Evolutionary conservation across 37 sponge, comb jelly and placozoan species (phyloP), one percentile per base, ranked within the genome.

Genomic region (Crambe crambe): DNA sequence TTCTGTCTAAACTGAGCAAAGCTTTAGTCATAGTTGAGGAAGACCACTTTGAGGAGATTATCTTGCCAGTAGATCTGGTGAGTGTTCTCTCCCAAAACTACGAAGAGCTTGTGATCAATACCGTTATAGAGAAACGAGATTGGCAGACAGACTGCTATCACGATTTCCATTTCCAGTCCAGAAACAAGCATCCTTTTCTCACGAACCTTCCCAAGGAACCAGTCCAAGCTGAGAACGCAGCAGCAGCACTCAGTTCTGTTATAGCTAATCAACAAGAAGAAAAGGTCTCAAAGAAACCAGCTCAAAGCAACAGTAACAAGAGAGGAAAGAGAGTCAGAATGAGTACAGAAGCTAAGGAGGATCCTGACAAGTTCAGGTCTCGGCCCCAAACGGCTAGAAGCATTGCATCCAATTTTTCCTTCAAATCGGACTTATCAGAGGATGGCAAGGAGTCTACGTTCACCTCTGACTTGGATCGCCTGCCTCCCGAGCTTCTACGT

Each of bases 111-210:
- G 34, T 79, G 25, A 39, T 25, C 9, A 85, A 89, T 63, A 64
- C 63, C 23, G 73, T 81, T 0, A 70, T 85, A 20, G 89, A 86
- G n/a, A 83, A 67, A 39, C 64, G 94, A 27, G 78, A 90, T 88
- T 96, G 96, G 96, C 96, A 96, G 73, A 96, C 96, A n/a, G 91
- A 87, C 38, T 85, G 85, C 68, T 92, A 92, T 81, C 51, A 82
- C n/a, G 89, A 91, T 44, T 70, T 44, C 32, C 39, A 91, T 44
- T 70, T 44, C 32, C 39, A 59, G 36, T 35, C 77, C 5, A 76
- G 66, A 37, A 84, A 67, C 56, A 76, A 56, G 44, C n/a, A 47
- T 20, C 89, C 86, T n/a, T 88, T 82, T 37, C 82, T 92, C 10
- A 86, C 84, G 20, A 27, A 36, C 5, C 40, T 30, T 0, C 86